phyloP scores from a whole-genome alignment of 2,797 vertebrate species.

The Benthosema pterotum region DNA sequence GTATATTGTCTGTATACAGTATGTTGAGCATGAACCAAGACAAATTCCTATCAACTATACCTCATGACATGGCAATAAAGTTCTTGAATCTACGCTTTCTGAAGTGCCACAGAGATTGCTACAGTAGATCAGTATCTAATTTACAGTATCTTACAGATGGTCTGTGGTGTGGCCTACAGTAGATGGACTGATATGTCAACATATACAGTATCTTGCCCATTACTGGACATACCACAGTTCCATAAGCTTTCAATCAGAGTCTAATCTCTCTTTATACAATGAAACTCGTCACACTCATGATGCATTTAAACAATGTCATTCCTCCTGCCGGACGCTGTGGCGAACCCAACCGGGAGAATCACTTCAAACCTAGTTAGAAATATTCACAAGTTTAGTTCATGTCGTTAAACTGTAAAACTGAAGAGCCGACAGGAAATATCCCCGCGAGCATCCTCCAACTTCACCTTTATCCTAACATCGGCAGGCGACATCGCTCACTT shows the following conservation, averaged over 20 bases:
- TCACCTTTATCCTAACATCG: conserved; percentile 33
- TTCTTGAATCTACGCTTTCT: too few relatives aligned
- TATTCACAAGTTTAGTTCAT: conserved; percentile 38
- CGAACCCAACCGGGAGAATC: conserved; percentile 25
- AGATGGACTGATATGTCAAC: too few relatives aligned
- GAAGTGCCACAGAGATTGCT: too few relatives aligned
- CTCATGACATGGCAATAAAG: too few relatives aligned
- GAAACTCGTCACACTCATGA: conserved; percentile 8
- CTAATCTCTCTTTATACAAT: not conserved
- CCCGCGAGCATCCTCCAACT: not conserved
- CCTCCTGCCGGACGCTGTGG: not conserved
- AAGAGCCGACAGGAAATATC: conserved; percentile 63
- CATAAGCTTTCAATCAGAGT: conserved; percentile 5
- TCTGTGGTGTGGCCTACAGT: too few relatives aligned
- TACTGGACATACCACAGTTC: too few relatives aligned
- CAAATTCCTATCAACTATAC: too few relatives aligned
- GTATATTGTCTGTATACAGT: too few relatives aligned
- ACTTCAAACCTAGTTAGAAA: conserved; percentile 40
- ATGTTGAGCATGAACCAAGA: too few relatives aligned
- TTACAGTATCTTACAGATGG: too few relatives aligned
- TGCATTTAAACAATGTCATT: conserved; percentile 3
- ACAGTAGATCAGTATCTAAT: too few relatives aligned
- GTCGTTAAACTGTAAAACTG: conserved; percentile 29
- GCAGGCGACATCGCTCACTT: not conserved
- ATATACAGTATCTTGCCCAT: too few relatives aligned